phyloP scores from a whole-genome alignment of 2,888 invertebrate genomes.

The Axea sp. region DNA sequence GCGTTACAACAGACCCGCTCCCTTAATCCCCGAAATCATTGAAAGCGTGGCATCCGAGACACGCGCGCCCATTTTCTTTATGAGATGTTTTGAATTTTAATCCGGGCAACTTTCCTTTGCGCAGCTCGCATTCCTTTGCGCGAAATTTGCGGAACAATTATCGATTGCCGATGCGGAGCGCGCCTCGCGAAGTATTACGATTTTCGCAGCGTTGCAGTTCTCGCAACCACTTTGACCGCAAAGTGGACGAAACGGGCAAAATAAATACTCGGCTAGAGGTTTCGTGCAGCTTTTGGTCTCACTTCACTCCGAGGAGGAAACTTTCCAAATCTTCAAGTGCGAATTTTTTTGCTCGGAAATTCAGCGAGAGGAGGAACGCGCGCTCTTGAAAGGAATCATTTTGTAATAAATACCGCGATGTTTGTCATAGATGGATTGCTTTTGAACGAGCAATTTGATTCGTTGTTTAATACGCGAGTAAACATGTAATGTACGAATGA shows the following conservation, averaged over 20 bases:
- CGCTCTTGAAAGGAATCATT: no score
- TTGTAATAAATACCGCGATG: no score
- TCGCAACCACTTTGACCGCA: conserved; percentile 10
- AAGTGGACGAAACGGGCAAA: conserved; percentile 7
- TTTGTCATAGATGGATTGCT: no score
- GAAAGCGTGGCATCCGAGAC: conserved; percentile 42
- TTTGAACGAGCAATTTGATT: no score
- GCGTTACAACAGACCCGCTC: conserved; percentile 17
- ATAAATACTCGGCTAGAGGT: no score
- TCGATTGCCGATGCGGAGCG: conserved; percentile 18
- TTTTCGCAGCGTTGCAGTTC: conserved; percentile 5
- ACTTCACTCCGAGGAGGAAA: no score
- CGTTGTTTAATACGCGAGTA: no score
- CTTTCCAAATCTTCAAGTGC: no score
- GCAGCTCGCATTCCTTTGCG: conserved; percentile 9
- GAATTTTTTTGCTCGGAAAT: no score
- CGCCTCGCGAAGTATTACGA: conserved; percentile 22
- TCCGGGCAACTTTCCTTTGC: conserved; percentile 32
- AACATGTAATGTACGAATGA: no score
- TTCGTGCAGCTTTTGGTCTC: no score
- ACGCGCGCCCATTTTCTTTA: conserved; percentile 52
- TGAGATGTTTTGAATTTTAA: conserved; percentile 52
- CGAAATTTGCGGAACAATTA: conserved; percentile 43
- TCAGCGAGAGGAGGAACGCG: no score
- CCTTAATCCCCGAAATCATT: conserved; percentile 50